A percentile compares a stretch with the other conserved stretches of the same genome.
These are phyloP conservation scores for Physocephala rufipes DNA, from an alignment of 2,888 invertebrate species.

Conservation along the genomic window DNA sequence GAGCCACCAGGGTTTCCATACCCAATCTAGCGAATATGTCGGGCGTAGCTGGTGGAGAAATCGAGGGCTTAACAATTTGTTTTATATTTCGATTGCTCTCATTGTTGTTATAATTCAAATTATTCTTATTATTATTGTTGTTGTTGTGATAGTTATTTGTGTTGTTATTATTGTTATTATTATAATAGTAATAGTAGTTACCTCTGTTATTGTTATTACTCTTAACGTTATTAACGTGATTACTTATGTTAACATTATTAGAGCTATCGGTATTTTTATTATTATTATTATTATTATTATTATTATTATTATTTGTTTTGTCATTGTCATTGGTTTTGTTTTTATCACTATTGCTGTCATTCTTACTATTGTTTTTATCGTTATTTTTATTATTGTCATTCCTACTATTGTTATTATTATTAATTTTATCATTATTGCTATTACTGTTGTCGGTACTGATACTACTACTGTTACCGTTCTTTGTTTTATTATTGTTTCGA, in stretches of 20 bases:
- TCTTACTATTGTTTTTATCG: background rate
- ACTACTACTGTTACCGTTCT: no score
- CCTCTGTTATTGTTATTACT: background rate
- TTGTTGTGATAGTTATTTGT: background rate
- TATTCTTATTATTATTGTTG: background rate
- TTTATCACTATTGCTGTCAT: background rate
- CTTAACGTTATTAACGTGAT: background rate
- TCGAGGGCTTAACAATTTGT: constrained; percentile 1
- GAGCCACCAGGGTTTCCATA: constrained; percentile 50
- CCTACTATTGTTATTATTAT: background rate
- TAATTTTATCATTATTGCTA: background rate
- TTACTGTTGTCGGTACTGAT: background rate
- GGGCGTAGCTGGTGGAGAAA: constrained; percentile 5
- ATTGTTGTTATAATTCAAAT: background rate
- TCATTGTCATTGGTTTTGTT: background rate
- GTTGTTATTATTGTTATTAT: background rate
- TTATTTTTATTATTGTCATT: background rate
- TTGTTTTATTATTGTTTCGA: no score
- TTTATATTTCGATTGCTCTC: background rate
- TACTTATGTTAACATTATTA: background rate
- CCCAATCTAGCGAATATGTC: constrained; percentile 37
- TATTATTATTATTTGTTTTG: background rate
- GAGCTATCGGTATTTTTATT: background rate
- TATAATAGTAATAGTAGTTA: background rate
- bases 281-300: background rate